Evolutionary conservation across 2,888 invertebrate genomes (phyloP), one percentile per base, ranked within the genome.

Genomic region (Fabriciana adippe): DNA sequence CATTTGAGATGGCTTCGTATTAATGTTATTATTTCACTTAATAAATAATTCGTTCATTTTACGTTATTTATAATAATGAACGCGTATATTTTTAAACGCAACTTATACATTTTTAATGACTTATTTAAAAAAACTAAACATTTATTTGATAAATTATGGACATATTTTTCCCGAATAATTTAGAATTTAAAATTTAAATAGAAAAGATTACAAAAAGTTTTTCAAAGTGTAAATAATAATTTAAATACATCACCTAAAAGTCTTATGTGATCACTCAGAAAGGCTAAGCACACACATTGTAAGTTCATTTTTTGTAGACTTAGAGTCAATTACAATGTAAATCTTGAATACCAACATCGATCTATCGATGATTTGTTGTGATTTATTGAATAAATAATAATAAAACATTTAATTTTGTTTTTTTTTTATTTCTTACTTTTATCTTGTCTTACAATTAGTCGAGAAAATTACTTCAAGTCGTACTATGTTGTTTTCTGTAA

Each of bases 281-380:
- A 53, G 55, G 26, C 55, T 66, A n/a, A 41, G 69, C 69, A 65
- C 61, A 56, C 31, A 64, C 56, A 54, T 59, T 53, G 60, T 61
- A 68, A 67, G 35, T 65, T 64, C 65, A 75, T 70, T 69, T 67
- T 72, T 71, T 70, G 74, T 81, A 81, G 79, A 68, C 75, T 77
- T 83, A 81, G 78, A 69, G 84, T 86, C 85, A 86, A 85, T 85
- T 84, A 83, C 60, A 57, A 68, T 54, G 67, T 67, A 78, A 47
- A 54, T 61, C 47, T 47, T 60, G 63, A 68, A 56, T 69, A 55
- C 55, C 64, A 64, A 55, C 62, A 61, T 65, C 66, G 55, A 56
- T 64, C 54, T 31, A 64, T 56, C 45, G 69, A 65, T 64, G 64
- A 48, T 56, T 61, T 67, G 64, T 69, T 71, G 69, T 71, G 67